phyloP scores from a whole-genome alignment of 2,888 invertebrate genomes.

The Chymomyza fuscimana region DNA sequence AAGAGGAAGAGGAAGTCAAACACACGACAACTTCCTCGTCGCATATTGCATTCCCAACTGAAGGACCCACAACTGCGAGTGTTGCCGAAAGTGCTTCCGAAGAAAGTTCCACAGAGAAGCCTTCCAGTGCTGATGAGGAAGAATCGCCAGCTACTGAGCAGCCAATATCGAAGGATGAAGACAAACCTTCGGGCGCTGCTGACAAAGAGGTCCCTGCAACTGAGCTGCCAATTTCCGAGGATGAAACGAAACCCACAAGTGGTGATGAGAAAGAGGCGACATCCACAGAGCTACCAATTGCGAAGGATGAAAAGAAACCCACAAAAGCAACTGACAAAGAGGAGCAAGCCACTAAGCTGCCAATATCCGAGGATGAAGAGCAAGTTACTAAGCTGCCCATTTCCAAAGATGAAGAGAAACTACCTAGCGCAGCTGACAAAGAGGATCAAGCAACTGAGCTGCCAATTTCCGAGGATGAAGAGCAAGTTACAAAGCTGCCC shows the following conservation, averaged over 20 bases:
- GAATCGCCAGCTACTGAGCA: slow-evolving; percentile 22
- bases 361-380: slow-evolving; percentile 1
- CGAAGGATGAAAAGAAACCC: slow-evolving; percentile 22
- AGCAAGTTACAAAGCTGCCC: slow-evolving; percentile 13
- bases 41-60: slow-evolving; percentile 44
- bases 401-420: slow-evolving; percentile 9
- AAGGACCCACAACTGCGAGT: slow-evolving; percentile 34
- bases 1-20: slow-evolving; percentile 27
- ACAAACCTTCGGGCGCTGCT: slow-evolving; percentile 26
- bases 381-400: not conserved
- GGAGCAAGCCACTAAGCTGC: slow-evolving; percentile 17
- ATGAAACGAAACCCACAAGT: slow-evolving; percentile 7
- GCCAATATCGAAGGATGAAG: slow-evolving; percentile 3
- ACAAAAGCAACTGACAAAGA: slow-evolving; percentile 43
- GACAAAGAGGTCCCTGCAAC: slow-evolving; percentile 15
- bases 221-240: not conserved
- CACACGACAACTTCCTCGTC: slow-evolving; percentile 30
- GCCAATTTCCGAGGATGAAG: slow-evolving; percentile 18
- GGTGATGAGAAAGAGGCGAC: slow-evolving; percentile 30
- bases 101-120: slow-evolving; percentile 36
- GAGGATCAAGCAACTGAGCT: slow-evolving; percentile 12
- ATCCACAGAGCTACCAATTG: not conserved
- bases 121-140: slow-evolving; percentile 42
- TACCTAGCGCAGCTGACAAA: slow-evolving; percentile 23
- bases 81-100: slow-evolving; percentile 23